Percentiles rank a stretch among this genome's conserved stretches.
Conservation (phyloP, 2,888 invertebrate species). For the Leptinotarsa tumamoca region DNA sequence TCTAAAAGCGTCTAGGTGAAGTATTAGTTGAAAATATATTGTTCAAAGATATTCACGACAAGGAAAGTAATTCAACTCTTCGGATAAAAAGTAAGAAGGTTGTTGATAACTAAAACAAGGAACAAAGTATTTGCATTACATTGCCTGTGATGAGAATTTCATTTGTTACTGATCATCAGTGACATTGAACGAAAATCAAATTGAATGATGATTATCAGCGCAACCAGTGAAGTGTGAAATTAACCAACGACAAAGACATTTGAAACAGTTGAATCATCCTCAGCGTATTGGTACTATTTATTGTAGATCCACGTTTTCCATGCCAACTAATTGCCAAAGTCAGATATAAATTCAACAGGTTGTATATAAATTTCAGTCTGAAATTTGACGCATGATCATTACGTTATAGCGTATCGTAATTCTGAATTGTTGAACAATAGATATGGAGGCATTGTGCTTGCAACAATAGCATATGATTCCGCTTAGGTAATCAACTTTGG, state of each 20-base stretch:
- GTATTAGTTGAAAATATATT: too few relatives aligned
- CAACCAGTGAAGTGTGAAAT: not conserved
- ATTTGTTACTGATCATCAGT: not conserved
- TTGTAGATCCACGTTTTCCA: too few relatives aligned
- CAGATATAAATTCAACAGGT: too few relatives aligned
- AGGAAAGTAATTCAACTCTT: too few relatives aligned
- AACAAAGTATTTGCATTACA: conserved; percentile 19
- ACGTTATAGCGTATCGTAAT: not conserved
- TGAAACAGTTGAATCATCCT: not conserved
- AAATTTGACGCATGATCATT: not conserved
- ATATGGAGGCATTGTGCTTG: not conserved
- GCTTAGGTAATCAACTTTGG: not conserved
- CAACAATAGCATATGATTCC: not conserved
- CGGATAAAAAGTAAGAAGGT: too few relatives aligned
- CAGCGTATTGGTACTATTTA: not conserved
- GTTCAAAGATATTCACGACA: too few relatives aligned
- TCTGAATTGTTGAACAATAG: not conserved
- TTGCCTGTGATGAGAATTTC: not conserved
- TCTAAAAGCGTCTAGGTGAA: too few relatives aligned
- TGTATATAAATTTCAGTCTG: too few relatives aligned
- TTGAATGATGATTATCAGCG: not conserved
- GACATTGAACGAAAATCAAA: not conserved
- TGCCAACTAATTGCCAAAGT: too few relatives aligned
- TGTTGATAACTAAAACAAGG: too few relatives aligned
- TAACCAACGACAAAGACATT: not conserved